phyloP scores from a whole-genome alignment of 2,797 vertebrate species.

The Tenualosa thibaudeaui region DNA sequence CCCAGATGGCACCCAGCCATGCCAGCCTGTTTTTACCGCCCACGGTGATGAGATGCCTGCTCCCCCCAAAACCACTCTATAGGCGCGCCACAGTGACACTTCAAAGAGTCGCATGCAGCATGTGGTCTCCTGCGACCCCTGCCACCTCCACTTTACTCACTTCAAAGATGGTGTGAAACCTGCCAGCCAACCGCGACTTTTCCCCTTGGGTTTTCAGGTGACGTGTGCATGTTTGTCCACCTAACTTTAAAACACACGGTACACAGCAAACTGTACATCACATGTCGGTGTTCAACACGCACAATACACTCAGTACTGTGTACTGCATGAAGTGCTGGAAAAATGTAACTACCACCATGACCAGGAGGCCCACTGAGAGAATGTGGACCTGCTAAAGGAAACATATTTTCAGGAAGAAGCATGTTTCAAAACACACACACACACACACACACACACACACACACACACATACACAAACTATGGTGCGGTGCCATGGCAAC shows the following conservation, averaged over 20 bases:
- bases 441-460: neutral
- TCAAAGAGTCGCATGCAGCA: slow-evolving; percentile 1
- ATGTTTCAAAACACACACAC: neutral
- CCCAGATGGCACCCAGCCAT: neutral
- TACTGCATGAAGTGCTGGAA: neutral
- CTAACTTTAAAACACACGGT: slow-evolving; percentile 40
- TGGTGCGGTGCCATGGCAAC: slow-evolving; percentile 18
- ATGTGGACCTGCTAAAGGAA: slow-evolving; percentile 13
- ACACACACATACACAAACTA: neutral
- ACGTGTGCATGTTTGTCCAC: slow-evolving; percentile 49
- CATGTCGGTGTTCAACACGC: neutral
- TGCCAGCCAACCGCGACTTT: slow-evolving; percentile 57
- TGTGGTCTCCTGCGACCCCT: neutral
- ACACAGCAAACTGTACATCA: neutral
- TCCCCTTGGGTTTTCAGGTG: slow-evolving; percentile 13
- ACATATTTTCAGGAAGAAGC: slow-evolving; percentile 24
- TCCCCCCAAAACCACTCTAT: neutral
- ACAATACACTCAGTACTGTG: slow-evolving; percentile 22
- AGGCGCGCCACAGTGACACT: neutral
- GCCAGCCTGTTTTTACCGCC: neutral
- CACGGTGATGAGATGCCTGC: neutral
- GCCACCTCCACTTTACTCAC: neutral
- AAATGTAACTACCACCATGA: slow-evolving; percentile 10
- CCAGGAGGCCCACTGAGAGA: neutral
- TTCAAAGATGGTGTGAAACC: slow-evolving; percentile 50